Conservation (phyloP, 2,113 vertebrate species). For the Natator depressus region DNA sequence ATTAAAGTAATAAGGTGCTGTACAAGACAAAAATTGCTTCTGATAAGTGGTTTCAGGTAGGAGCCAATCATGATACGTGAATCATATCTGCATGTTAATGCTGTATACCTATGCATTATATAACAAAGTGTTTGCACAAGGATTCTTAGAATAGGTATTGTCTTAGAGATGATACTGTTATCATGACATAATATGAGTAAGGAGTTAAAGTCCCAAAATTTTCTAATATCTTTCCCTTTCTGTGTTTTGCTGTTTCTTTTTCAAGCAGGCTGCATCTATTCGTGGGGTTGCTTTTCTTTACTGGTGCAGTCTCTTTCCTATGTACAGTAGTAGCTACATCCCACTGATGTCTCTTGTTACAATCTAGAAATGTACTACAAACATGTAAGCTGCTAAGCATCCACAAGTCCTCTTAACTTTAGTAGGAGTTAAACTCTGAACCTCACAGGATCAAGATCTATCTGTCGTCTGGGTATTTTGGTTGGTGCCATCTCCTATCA, state of each 20-base stretch:
- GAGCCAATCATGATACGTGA: not conserved
- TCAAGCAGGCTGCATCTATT: not conserved
- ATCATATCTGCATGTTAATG: not conserved
- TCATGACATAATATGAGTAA: not conserved
- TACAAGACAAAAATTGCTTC: not conserved
- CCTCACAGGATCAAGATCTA: accelerated
- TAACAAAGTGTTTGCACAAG: not conserved
- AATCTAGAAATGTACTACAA: not conserved
- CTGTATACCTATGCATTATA: not conserved
- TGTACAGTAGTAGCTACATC: not conserved
- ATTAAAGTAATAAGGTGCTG: not conserved
- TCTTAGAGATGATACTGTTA: not conserved
- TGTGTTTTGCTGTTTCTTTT: not conserved
- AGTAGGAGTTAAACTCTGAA: not conserved
- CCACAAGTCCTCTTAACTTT: not conserved
- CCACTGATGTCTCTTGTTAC: not conserved
- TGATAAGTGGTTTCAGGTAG: not conserved
- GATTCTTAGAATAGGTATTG: not conserved
- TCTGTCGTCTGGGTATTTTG: not conserved
- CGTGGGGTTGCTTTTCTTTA: not conserved
- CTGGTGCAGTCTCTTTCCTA: not conserved
- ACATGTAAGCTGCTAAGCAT: not conserved
- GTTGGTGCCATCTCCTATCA: not conserved
- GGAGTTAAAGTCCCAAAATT: not conserved
- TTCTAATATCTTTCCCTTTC: not conserved